Evolutionary conservation across 2,113 vertebrate species (phyloP).

Genomic region (Hemibagrus wyckioides): DNA sequence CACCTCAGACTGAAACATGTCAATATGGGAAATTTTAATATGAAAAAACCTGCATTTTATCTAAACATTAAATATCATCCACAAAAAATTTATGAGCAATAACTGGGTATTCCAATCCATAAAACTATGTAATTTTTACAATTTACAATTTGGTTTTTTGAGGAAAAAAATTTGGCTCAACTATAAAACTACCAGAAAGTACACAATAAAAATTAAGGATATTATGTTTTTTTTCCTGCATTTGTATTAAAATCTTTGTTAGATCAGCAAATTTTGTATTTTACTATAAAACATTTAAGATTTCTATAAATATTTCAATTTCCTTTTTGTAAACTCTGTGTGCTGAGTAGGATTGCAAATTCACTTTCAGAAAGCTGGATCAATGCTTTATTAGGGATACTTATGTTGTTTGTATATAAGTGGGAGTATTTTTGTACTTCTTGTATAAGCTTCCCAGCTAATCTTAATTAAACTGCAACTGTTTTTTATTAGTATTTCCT

Average conservation of each 20-base stretch:
- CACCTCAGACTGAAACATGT: conserved; percentile 20
- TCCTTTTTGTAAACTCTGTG: not conserved
- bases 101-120: not conserved
- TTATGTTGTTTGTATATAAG: not conserved
- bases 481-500: not conserved
- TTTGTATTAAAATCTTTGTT: not conserved
- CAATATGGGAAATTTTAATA: not conserved
- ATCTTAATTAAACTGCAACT: not conserved
- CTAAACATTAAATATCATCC: not conserved
- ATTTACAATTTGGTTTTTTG: not conserved
- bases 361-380: not conserved
- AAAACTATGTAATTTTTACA: not conserved
- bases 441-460: not conserved
- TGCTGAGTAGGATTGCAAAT: not conserved
- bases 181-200: no score
- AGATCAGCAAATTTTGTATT: not conserved
- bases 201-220: not conserved
- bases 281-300: not conserved
- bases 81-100: not conserved
- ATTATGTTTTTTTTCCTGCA: not conserved
- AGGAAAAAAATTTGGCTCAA: not conserved
- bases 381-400: not conserved
- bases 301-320: not conserved
- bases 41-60: no score
- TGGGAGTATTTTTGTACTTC: not conserved